Evolutionary conservation across 2,113 vertebrate genomes (phyloP).

Genomic region (Thunnus thynnus): DNA sequence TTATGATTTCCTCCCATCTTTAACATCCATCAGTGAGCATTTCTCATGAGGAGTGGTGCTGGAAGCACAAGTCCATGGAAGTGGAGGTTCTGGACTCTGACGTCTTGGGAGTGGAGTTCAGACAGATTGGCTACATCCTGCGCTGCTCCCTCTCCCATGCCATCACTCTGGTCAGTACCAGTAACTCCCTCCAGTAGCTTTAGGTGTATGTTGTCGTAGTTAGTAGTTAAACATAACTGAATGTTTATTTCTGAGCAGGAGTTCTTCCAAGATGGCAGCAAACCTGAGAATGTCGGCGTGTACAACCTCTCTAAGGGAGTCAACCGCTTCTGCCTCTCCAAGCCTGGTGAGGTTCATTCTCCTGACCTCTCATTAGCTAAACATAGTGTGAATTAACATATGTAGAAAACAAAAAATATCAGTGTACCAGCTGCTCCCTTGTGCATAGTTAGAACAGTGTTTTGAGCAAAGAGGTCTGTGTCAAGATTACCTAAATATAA

Average conservation of each 20-base stretch:
- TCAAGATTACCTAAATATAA: conserved; percentile 64
- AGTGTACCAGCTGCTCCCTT: conserved; percentile 30
- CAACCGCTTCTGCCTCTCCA: conserved; percentile 98
- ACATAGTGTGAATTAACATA: conserved; percentile 59
- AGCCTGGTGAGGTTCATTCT: conserved; percentile 89
- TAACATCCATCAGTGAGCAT: conserved; percentile 87
- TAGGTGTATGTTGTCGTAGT: neutral
- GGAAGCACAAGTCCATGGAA: conserved; percentile 96
- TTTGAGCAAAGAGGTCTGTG: conserved; percentile 58
- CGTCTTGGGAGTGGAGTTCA: conserved; percentile 90
- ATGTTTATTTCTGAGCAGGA: conserved; percentile 84
- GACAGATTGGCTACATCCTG: conserved; percentile 98
- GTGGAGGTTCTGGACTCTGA: conserved; percentile 93
- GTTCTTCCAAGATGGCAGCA: conserved; percentile 98
- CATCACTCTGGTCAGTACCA: conserved; percentile 92
- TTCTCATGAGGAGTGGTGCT: conserved; percentile 97
- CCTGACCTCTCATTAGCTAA: conserved; percentile 56
- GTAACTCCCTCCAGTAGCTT: neutral
- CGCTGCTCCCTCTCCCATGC: conserved; percentile 97
- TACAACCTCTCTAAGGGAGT: conserved; percentile 98
- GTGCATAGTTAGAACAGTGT: conserved; percentile 17
- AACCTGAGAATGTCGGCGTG: conserved; percentile 96
- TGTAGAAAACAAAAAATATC: conserved; percentile 13
- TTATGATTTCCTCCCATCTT: neutral
- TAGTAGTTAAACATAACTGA: neutral